phyloP scores from a whole-genome alignment of 2,797 vertebrate genomes.

The Pachyuromys duprasi region DNA sequence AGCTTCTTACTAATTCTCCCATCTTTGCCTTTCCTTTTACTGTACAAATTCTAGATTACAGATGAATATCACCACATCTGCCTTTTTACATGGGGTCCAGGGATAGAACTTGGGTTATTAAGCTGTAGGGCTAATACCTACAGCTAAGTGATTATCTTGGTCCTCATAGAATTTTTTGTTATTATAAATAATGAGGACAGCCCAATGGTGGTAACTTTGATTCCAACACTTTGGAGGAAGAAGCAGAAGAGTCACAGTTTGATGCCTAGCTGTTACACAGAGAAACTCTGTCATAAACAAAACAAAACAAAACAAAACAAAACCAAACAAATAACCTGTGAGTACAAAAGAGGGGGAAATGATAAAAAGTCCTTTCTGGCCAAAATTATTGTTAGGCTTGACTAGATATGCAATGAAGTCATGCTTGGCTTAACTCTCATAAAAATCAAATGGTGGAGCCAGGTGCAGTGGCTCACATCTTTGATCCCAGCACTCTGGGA shows the following conservation, averaged over 20 bases:
- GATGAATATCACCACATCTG: neutral
- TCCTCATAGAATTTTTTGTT: constrained; percentile 1
- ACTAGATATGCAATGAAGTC: neutral
- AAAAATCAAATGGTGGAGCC: neutral
- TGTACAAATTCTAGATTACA: neutral
- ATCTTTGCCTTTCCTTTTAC: neutral
- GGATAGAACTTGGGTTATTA: neutral
- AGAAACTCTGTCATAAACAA: no score
- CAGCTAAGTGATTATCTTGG: neutral
- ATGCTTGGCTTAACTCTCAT: neutral
- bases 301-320: no score
- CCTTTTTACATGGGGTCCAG: neutral
- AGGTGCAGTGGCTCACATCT: no score
- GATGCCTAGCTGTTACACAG: no score
- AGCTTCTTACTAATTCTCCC: neutral
- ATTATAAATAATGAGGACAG: neutral
- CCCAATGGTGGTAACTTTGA: no score
- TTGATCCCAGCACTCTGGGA: no score
- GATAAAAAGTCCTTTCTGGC: neutral
- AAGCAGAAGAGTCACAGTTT: no score
- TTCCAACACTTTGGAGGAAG: no score
- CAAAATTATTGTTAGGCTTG: neutral
- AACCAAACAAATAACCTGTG: no score
- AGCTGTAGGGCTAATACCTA: neutral
- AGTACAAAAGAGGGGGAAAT: neutral